Percentiles rank a stretch among this genome's conserved stretches.
These are phyloP conservation scores for Acyrthosiphon pisum DNA, from an alignment of 1,140 invertebrate species.

Conservation along the genomic window DNA sequence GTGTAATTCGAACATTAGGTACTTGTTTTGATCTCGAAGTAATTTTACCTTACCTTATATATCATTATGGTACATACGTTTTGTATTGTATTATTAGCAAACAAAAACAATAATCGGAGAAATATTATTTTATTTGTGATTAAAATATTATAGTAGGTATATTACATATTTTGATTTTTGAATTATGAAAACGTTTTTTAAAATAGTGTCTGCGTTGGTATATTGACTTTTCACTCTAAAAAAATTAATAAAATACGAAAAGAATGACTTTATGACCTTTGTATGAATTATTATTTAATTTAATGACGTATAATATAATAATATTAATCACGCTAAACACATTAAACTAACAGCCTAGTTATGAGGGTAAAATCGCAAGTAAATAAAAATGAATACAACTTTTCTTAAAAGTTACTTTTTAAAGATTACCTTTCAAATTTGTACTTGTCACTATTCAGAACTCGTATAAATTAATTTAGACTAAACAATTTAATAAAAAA, in stretches of 20 bases:
- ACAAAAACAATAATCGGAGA: not conserved
- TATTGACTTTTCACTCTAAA: not conserved
- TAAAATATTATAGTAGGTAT: not conserved
- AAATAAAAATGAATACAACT: not conserved
- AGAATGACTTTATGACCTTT: not conserved
- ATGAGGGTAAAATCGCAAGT: not conserved
- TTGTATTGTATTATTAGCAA: not conserved
- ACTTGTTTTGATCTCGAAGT: not conserved
- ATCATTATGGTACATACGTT: not conserved
- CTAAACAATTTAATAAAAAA: not conserved
- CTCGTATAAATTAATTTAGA: not conserved
- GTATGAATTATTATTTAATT: slow-evolving; percentile 15
- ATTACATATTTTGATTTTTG: not conserved
- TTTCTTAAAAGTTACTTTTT: not conserved
- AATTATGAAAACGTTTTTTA: not conserved
- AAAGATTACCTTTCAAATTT: not conserved
- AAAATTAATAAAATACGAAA: not conserved
- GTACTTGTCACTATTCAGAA: not conserved
- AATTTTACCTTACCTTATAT: not conserved
- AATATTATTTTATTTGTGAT: not conserved
- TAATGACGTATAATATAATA: not conserved
- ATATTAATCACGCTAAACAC: not conserved
- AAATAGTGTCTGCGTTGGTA: not conserved
- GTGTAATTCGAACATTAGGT: not conserved
- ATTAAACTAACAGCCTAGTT: not conserved